Evolutionary conservation across 2,888 invertebrate species (phyloP), one percentile per base, ranked within the genome.

Genomic region (Corbicula japonica): DNA sequence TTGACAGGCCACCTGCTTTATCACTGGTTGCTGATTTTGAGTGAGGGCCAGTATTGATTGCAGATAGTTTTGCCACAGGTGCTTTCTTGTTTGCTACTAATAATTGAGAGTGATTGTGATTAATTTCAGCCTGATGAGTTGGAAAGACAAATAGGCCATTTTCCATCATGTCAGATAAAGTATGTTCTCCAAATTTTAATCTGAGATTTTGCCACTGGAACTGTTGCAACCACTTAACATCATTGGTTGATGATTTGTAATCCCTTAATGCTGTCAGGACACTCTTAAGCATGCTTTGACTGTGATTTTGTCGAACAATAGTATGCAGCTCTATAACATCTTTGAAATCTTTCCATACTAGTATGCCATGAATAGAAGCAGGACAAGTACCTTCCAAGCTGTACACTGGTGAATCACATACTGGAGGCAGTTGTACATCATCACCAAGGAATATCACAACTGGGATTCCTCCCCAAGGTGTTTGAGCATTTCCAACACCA

Each of bases 361-460:
- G 28, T 21, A 38, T 12, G 28, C 75, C 83, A 75, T 80, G 77
- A 30, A 83, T 44, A n/a, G 68, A 46, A 41, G 81, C 77, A 48
- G 73, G 74, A 18, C 10, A 34, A 30, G 41, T 60, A 34, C 8
- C 48, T 18, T 56, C 70, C 8, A n/a, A 23, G 50, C 21, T 15
- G 54, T 62, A 75, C 12, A 84, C 75, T 30, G 80, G 86, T 32
- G 65, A 62, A 62, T 85, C 85, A 50, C 35, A 46, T 12, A 86
- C 86, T 46, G 83, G 86, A 63, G 83, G 84, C n/a, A 82, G 69
- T 46, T 86, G 80, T 30, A 79, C 65, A 62, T 83, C 86, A 65
- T 85, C 84, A 21, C 86, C 84, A 63, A 83, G 50, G 60, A 85
- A 79, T 12, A 85, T 78, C 10, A 83, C 83, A 41, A 85, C 86